Conservation (phyloP, 2,888 invertebrate genomes). For the Meta bourneti region DNA sequence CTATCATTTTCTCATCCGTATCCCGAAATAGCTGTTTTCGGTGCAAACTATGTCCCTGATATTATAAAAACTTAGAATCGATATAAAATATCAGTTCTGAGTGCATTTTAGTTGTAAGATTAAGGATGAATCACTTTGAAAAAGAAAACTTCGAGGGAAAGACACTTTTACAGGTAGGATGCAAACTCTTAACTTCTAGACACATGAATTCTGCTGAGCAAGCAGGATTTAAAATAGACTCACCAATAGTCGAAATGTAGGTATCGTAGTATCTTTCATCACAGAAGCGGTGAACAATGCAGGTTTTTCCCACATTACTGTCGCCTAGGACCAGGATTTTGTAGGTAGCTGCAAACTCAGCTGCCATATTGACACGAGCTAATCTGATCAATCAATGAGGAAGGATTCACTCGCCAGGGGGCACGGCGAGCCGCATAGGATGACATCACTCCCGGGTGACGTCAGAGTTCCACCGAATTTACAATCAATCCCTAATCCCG, state of each 20-base stretch:
- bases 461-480: conserved; percentile 61
- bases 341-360: conserved; percentile 84
- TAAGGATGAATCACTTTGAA: too few species aligned
- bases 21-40: too few species aligned
- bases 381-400: conserved; percentile 75
- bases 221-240: conserved; percentile 80
- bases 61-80: too few species aligned
- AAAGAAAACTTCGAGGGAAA: too few species aligned
- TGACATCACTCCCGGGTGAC: conserved; percentile 68
- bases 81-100: too few species aligned
- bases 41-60: too few species aligned
- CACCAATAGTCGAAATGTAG: conserved; percentile 94
- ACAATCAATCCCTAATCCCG: conserved; percentile 51
- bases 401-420: conserved; percentile 68
- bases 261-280: conserved; percentile 94
- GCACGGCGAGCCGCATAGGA: conserved; percentile 40
- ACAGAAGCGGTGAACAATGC: conserved; percentile 93
- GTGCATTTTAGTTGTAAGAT: too few species aligned
- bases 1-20: too few species aligned
- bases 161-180: too few species aligned
- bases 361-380: conserved; percentile 75
- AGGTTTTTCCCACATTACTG: conserved; percentile 94
- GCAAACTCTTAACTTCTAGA: too few species aligned
- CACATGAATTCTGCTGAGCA: too few species aligned
- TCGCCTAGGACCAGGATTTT: conserved; percentile 92